phyloP scores from a whole-genome alignment of 2,797 vertebrate genomes.

The Sparus aurata region DNA sequence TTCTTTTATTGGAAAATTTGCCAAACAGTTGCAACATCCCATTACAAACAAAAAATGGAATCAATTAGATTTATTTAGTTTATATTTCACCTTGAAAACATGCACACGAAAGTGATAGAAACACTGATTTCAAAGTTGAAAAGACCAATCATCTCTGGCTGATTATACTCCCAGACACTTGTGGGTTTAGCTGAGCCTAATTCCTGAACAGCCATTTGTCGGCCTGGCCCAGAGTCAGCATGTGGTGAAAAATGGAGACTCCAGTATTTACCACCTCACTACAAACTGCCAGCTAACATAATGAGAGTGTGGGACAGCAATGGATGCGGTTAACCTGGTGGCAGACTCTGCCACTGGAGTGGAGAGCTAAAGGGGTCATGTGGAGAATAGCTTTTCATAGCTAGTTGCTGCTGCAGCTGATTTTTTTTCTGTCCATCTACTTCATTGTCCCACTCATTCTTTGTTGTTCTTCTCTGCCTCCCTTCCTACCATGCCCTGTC shows the following conservation, averaged over 20 bases:
- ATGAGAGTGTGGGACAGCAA: constrained; percentile 58
- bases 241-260: constrained; percentile 68
- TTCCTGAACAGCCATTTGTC: constrained; percentile 46
- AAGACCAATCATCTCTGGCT: constrained; percentile 29
- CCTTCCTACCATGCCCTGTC: constrained; percentile 1
- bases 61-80: not conserved
- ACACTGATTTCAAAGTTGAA: constrained; percentile 12
- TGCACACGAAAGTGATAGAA: not conserved
- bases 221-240: constrained; percentile 45
- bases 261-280: constrained; percentile 61
- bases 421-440: constrained; percentile 25
- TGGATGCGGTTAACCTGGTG: constrained; percentile 63
- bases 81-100: constrained; percentile 13
- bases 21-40: not conserved
- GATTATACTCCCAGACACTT: constrained; percentile 47
- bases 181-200: constrained; percentile 37
- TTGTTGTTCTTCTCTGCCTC: not conserved
- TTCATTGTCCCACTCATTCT: constrained; percentile 20
- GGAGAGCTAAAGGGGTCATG: constrained; percentile 58
- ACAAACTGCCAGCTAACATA: constrained; percentile 63
- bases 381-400: constrained; percentile 52
- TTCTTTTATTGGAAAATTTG: constrained; percentile 12
- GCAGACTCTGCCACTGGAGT: constrained; percentile 56
- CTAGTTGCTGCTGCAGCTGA: constrained; percentile 19
- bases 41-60: not conserved